Base-by-base conservation (phyloP, 2,888 invertebrate genomes). In the Seira sanloemensis region DNA sequence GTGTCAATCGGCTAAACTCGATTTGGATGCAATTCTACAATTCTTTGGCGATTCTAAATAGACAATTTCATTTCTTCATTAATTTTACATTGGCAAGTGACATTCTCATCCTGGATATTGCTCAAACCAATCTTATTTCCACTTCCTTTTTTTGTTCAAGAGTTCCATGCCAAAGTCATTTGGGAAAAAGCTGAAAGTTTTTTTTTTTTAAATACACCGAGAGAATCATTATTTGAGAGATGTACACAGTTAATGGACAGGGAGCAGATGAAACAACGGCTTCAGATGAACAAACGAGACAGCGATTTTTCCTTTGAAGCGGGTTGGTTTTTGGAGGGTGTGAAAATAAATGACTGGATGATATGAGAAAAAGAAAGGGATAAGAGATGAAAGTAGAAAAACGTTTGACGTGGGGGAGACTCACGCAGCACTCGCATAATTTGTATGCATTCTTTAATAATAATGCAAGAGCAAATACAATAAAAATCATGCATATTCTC, bases 261-360 rank as follows among this genome's bases (percentile, higher is more conserved):
- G n/a, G n/a, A n/a, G n/a, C n/a, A n/a, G n/a, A n/a, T n/a, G n/a
- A n/a, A 4, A 37, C 37, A 37, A 12, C 37, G 37, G 37, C 37
- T 37, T 37, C 37, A 37, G 12, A 37, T 37, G 12, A 37, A 12
- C 37, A 37, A 37, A 37, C n/a, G 37, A 37, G 12, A 37, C 12
- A 37, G 37, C 12, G 37, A 37, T 7, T 62, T 76, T 74, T 75
- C 27, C 65, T 54, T 12, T 4, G 37, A 37, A 4, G 4, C 37
- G 37, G 23, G 67, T 67, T 5, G 67, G 24, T 18, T n/a, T n/a
- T 21, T 23, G 24, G 24, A 67, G 67, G 67, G 67, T 67, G 67
- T 67, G 67, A 67, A 67, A 67, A 67, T 67, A 71, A 37, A 71
- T 71, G 69, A 71, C 69, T 71, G 9, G 1, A 68, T 9, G 27